Evolutionary conservation across 1,140 invertebrate species (phyloP).

Genomic region (Coboldia fuscipes): DNA sequence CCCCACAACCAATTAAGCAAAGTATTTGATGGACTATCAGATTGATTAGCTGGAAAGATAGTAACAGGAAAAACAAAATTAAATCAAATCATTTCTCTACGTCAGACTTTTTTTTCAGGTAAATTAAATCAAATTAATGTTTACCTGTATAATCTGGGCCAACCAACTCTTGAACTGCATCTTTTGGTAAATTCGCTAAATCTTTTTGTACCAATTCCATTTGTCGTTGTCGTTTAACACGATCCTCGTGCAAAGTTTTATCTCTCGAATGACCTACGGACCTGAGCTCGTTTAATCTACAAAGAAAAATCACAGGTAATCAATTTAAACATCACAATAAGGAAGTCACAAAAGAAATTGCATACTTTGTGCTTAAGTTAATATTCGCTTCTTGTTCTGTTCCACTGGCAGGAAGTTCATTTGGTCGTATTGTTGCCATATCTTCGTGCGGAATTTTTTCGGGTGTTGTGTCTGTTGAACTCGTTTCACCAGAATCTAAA

Average conservation of each 20-base stretch:
- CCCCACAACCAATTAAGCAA: slow-evolving; percentile 59
- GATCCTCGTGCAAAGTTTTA: slow-evolving; percentile 46
- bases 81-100: slow-evolving; percentile 8
- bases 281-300: slow-evolving; percentile 47
- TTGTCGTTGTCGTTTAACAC: slow-evolving; percentile 49
- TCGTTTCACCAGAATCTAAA: slow-evolving; percentile 2
- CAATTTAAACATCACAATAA: neutral
- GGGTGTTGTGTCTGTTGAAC: neutral
- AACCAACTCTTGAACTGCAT: slow-evolving; percentile 38
- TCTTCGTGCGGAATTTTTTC: slow-evolving; percentile 5
- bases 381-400: neutral
- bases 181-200: slow-evolving; percentile 38
- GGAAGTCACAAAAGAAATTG: neutral
- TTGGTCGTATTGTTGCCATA: neutral
- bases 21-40: slow-evolving; percentile 51
- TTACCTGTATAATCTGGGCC: slow-evolving; percentile 39
- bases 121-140: slow-evolving; percentile 1
- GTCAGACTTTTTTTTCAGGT: slow-evolving; percentile 3
- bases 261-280: slow-evolving; percentile 47
- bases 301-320: slow-evolving; percentile 6
- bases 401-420: neutral
- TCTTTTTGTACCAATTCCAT: slow-evolving; percentile 47
- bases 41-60: slow-evolving; percentile 44
- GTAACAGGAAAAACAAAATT: slow-evolving; percentile 7
- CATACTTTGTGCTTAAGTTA: neutral